Conservation (phyloP, 2,888 invertebrate species). For the Flexamia atlantica region DNA sequence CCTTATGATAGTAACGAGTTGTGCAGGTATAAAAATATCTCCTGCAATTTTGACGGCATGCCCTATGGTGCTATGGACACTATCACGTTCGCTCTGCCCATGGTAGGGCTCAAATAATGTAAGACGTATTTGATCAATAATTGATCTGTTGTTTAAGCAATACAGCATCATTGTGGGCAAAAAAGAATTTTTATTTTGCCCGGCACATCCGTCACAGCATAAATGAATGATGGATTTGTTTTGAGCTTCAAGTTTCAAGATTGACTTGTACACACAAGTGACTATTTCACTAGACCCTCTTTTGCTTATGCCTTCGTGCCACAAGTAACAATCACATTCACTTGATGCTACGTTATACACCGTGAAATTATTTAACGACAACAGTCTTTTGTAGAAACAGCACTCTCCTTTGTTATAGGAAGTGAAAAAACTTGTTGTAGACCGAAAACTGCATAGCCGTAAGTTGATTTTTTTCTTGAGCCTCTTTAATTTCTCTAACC, state of each 20-base stretch:
- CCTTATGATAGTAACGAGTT: not conserved
- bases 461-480: too few species aligned
- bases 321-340: slow-evolving; percentile 17
- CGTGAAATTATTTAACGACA: slow-evolving; percentile 5
- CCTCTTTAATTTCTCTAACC: too few species aligned
- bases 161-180: not conserved
- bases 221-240: not conserved
- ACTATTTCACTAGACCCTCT: slow-evolving; percentile 21
- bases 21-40: not conserved
- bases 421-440: too few species aligned
- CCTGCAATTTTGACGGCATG: not conserved
- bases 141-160: not conserved
- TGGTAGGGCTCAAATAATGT: slow-evolving; percentile 5
- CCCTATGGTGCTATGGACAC: slow-evolving; percentile 2
- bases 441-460: too few species aligned
- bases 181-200: slow-evolving; percentile 3
- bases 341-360: not conserved
- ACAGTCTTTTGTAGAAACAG: not conserved
- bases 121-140: not conserved
- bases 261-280: not conserved
- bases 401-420: not conserved
- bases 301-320: slow-evolving; percentile 13
- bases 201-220: slow-evolving; percentile 5
- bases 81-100: not conserved
- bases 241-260: not conserved